Evolutionary conservation across 2,888 invertebrate species (phyloP).

Genomic region (Acronicta alni): DNA sequence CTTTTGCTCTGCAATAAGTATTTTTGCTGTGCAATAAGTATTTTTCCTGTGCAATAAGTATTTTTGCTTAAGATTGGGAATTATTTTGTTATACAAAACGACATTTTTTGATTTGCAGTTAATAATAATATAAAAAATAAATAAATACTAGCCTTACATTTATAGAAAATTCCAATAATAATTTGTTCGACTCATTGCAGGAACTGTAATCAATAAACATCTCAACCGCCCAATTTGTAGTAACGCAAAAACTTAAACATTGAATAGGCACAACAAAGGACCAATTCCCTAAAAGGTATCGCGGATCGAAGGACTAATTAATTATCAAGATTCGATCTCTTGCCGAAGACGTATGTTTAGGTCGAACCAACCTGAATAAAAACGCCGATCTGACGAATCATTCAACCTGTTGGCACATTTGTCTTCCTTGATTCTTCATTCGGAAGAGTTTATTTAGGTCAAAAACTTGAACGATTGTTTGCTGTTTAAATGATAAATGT

Average conservation of each 20-base stretch:
- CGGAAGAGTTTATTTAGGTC: slow-evolving; percentile 67
- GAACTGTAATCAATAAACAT: slow-evolving; percentile 37
- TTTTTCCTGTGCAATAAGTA: too few species aligned
- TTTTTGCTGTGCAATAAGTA: too few species aligned
- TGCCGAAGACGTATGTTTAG: slow-evolving; percentile 55
- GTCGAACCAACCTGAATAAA: slow-evolving; percentile 27
- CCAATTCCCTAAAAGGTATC: slow-evolving; percentile 49
- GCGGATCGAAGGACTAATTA: slow-evolving; percentile 64
- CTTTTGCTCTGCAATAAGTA: too few species aligned
- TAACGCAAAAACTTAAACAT: slow-evolving; percentile 42
- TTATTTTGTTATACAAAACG: too few species aligned
- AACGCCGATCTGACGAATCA: slow-evolving; percentile 63
- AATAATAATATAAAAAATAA: too few species aligned
- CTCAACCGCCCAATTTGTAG: slow-evolving; percentile 48
- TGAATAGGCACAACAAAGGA: slow-evolving; percentile 40
- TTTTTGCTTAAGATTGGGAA: too few species aligned
- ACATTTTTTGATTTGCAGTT: too few species aligned
- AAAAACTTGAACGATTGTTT: slow-evolving; percentile 51
- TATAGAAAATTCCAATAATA: too few species aligned
- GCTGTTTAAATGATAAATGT: slow-evolving; percentile 40
- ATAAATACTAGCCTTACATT: too few species aligned
- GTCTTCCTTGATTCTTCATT: slow-evolving; percentile 54
- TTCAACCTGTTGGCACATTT: slow-evolving; percentile 65
- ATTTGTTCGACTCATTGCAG: too few species aligned
- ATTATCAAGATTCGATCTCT: slow-evolving; percentile 66